Conservation (phyloP, 2,113 vertebrate genomes). For the Dendrocopos noguchii region DNA sequence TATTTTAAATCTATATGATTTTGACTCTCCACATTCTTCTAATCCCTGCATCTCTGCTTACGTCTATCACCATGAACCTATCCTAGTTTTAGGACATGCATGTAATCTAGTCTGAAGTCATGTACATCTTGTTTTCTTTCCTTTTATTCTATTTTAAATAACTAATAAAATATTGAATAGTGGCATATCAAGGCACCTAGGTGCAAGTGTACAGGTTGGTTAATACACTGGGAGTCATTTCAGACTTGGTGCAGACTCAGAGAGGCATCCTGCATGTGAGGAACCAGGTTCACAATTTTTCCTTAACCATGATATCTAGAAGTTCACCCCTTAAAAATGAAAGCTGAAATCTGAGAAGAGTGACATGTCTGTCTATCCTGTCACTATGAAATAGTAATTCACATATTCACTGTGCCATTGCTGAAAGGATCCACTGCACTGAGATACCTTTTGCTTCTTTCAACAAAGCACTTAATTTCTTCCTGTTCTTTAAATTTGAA, state of each 20-base stretch:
- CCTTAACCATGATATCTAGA: neutral
- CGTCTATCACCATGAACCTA: neutral
- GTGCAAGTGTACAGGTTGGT: neutral
- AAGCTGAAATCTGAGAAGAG: neutral
- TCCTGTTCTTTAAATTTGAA: neutral
- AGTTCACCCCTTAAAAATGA: neutral
- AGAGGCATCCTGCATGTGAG: neutral
- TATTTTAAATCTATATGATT: neutral
- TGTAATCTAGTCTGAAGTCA: neutral
- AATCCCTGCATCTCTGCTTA: neutral
- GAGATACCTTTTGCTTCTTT: neutral
- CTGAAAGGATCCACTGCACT: neutral
- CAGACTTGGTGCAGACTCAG: neutral
- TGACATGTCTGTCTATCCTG: neutral
- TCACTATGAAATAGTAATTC: neutral
- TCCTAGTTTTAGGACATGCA: neutral
- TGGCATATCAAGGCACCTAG: neutral
- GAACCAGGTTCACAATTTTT: neutral
- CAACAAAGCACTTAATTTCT: neutral
- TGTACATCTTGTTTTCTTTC: neutral
- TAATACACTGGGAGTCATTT: neutral
- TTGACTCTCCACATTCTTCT: neutral
- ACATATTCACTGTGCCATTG: neutral
- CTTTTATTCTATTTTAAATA: neutral
- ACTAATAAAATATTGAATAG: neutral